Conservation (phyloP, 2,113 vertebrate genomes). For the Cyanistes caeruleus region DNA sequence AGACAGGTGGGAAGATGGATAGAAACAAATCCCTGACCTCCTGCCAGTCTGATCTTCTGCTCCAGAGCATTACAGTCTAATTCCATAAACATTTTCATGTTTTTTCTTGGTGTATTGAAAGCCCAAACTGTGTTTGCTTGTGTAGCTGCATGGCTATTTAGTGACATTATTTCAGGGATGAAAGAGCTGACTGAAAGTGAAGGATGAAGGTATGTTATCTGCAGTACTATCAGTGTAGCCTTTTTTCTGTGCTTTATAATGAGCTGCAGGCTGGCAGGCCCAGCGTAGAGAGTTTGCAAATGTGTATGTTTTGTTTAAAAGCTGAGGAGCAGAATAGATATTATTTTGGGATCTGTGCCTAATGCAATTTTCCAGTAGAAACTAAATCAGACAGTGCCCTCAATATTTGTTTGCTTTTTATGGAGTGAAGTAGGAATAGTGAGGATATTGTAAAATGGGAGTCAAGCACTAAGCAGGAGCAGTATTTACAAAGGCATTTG, state of each 20-base stretch:
- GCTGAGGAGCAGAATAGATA: neutral
- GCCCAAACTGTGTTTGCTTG: rapidly evolving
- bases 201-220: neutral
- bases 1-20: neutral
- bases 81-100: neutral
- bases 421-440: neutral
- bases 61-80: neutral
- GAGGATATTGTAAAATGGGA: neutral
- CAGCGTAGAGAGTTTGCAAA: neutral
- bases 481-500: neutral
- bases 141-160: neutral
- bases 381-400: conserved; percentile 5
- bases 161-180: neutral
- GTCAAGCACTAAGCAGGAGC: neutral
- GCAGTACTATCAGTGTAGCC: neutral
- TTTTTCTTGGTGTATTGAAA: neutral
- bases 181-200: neutral
- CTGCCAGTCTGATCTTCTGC: neutral
- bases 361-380: conserved; percentile 20
- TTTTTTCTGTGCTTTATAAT: neutral
- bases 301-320: neutral
- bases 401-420: neutral
- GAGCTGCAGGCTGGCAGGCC: neutral
- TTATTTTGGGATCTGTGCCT: conserved; percentile 14
- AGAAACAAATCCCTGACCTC: neutral